A percentile compares a stretch with the other conserved stretches of the same genome.
phyloP scores from a whole-genome alignment of 2,888 invertebrate genomes.

The Anthoptus insignis region DNA sequence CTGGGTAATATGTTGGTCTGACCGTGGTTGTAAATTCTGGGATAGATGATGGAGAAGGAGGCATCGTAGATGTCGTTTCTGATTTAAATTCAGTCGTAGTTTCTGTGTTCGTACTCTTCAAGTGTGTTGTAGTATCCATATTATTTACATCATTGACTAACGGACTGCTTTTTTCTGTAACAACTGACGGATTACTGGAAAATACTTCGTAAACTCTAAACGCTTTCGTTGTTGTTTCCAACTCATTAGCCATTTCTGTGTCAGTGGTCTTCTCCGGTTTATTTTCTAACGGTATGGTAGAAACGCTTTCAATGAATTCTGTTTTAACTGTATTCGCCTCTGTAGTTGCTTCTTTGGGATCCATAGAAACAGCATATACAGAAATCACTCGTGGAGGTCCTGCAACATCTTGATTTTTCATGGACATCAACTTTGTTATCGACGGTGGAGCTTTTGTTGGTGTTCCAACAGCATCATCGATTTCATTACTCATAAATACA shows the following conservation, averaged over 20 bases:
- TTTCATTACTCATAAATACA: conserved; percentile 80
- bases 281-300: conserved; percentile 69
- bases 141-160: conserved; percentile 51
- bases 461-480: conserved; percentile 69
- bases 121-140: conserved; percentile 61
- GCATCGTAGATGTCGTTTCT: conserved; percentile 72
- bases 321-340: conserved; percentile 57
- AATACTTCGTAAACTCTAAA: conserved; percentile 78
- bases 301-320: conserved; percentile 73
- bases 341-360: conserved; percentile 54
- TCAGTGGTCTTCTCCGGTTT: conserved; percentile 60
- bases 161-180: conserved; percentile 54
- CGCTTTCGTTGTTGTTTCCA: conserved; percentile 70
- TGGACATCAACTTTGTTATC: conserved; percentile 49
- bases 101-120: conserved; percentile 67
- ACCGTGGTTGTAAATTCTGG: conserved; percentile 53
- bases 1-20: conserved; percentile 62
- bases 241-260: conserved; percentile 60
- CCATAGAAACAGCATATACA: conserved; percentile 63
- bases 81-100: conserved; percentile 73
- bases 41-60: conserved; percentile 60
- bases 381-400: conserved; percentile 63
- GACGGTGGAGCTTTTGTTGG: conserved; percentile 60
- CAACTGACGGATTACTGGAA: conserved; percentile 57
- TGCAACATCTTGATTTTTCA: conserved; percentile 51